phyloP scores from a whole-genome alignment of 2,113 vertebrate genomes.

The Spilogale gracilis region DNA sequence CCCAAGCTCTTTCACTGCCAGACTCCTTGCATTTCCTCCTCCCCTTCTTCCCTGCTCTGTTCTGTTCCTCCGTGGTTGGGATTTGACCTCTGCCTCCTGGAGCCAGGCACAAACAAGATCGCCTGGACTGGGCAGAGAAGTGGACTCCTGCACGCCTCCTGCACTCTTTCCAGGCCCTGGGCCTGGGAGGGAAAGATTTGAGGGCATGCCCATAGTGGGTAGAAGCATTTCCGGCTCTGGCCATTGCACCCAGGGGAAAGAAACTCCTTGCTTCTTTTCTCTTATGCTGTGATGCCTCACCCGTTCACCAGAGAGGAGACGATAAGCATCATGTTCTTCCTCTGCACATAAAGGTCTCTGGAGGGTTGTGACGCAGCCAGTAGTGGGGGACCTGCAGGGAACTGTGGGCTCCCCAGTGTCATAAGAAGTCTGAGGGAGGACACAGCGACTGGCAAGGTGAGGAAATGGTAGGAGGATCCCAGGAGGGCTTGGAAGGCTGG shows the following conservation, averaged over 20 bases:
- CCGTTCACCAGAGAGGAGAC: neutral
- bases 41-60: conserved; percentile 2
- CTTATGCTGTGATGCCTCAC: neutral
- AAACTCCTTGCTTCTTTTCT: neutral
- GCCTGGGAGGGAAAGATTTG: neutral
- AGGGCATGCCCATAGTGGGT: neutral
- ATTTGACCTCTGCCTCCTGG: conserved; percentile 49
- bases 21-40: neutral
- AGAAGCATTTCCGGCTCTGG: neutral
- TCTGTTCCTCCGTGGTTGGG: neutral
- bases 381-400: neutral
- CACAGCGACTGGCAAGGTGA: neutral
- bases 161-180: too few species aligned
- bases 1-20: fast-evolving
- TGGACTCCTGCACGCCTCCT: neutral
- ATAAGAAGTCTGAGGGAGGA: neutral
- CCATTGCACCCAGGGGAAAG: neutral
- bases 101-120: conserved; percentile 69
- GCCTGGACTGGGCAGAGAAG: neutral
- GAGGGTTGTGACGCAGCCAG: neutral
- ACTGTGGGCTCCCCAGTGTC: neutral
- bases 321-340: neutral
- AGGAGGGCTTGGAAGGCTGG: neutral
- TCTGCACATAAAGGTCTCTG: neutral
- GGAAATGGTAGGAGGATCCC: neutral